phyloP scores from a whole-genome alignment of 2,113 vertebrate species.

The Pluvialis apricaria region DNA sequence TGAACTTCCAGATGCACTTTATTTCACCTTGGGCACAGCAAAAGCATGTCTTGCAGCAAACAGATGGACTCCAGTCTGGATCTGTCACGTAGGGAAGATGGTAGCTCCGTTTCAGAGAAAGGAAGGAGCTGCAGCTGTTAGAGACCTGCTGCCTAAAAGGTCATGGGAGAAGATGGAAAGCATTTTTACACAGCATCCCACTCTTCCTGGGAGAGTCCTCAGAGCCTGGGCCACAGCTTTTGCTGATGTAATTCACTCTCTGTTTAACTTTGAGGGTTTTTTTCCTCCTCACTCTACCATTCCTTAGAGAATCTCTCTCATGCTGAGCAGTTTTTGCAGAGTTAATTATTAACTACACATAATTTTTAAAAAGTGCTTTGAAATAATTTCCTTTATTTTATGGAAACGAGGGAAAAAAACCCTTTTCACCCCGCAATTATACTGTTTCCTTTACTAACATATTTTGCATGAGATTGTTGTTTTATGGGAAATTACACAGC shows the following conservation, averaged over 20 bases:
- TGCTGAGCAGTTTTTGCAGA: not conserved
- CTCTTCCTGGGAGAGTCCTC: not conserved
- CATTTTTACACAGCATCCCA: not conserved
- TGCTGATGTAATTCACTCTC: not conserved
- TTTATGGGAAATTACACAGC: slow-evolving; percentile 29
- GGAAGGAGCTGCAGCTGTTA: slow-evolving; percentile 8
- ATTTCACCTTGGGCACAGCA: not conserved
- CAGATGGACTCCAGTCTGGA: not conserved
- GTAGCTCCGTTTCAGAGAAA: not conserved
- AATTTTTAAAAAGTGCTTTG: not conserved
- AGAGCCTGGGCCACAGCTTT: not conserved
- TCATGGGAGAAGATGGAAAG: slow-evolving; percentile 2
- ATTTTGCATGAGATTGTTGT: slow-evolving; percentile 13
- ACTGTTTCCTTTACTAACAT: slow-evolving; percentile 3
- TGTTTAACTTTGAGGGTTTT: not conserved
- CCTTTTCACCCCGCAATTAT: not conserved
- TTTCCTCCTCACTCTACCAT: not conserved
- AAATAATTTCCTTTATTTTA: slow-evolving; percentile 27
- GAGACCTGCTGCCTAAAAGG: slow-evolving; percentile 3
- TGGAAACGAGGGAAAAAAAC: rapidly evolving
- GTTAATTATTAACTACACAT: slow-evolving; percentile 2
- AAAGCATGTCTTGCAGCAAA: not conserved
- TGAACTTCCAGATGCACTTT: not conserved
- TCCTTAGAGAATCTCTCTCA: not conserved
- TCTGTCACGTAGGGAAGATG: not conserved